Conservation (phyloP, 2,113 vertebrate genomes). For the Nothoprocta perdicaria region DNA sequence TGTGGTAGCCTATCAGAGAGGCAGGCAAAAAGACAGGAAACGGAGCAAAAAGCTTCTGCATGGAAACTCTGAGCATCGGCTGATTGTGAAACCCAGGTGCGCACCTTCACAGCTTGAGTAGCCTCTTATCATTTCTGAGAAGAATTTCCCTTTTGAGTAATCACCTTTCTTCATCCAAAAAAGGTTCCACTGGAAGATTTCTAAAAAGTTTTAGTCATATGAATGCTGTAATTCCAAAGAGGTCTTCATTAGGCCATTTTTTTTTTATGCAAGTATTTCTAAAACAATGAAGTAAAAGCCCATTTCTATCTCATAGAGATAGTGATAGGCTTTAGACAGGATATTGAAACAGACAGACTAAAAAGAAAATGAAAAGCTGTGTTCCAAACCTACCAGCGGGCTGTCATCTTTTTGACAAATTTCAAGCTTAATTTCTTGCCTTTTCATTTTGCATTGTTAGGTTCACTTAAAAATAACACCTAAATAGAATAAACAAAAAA, state of each 20-base stretch:
- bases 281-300: neutral
- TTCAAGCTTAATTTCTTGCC: neutral
- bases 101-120: neutral
- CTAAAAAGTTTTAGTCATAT: neutral
- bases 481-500: neutral
- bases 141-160: neutral
- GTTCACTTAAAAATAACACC: neutral
- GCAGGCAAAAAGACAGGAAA: rapidly evolving
- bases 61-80: neutral
- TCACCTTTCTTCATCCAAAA: neutral
- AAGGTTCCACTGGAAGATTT: neutral
- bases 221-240: neutral
- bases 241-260: neutral
- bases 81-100: neutral
- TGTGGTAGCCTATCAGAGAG: neutral
- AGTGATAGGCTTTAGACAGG: neutral
- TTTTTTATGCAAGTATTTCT: neutral
- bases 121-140: neutral
- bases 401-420: neutral
- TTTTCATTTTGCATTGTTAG: neutral
- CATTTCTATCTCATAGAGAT: neutral
- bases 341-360: neutral
- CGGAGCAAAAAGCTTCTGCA: neutral
- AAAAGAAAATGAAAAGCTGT: neutral
- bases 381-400: neutral